These are phyloP conservation scores for Eonycteris spelaea DNA, from an alignment of 2,113 vertebrate species.

Conservation along the genomic window DNA sequence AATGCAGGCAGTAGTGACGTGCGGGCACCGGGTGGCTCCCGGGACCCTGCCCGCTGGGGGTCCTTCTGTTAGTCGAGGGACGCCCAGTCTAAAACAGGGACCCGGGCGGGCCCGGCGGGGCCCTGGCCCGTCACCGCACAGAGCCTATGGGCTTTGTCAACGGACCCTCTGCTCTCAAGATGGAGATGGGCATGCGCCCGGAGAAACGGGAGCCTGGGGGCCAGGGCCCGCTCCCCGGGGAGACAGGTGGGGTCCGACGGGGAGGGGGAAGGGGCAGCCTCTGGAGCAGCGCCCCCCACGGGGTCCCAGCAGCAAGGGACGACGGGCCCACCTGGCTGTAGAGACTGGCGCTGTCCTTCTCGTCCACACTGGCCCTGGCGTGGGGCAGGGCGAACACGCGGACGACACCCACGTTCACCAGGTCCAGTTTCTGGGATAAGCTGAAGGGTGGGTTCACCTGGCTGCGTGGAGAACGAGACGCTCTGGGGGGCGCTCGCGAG, in stretches of 20 bases:
- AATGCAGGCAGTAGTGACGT: background rate
- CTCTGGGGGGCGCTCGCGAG: too few relatives aligned
- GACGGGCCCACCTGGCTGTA: conserved; percentile 44
- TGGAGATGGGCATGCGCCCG: background rate
- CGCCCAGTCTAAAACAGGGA: background rate
- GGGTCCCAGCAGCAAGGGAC: background rate
- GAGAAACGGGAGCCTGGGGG: background rate
- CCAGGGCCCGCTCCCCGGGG: background rate
- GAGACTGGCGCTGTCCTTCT: background rate
- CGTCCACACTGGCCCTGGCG: background rate
- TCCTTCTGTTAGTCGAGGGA: background rate
- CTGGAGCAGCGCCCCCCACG: background rate
- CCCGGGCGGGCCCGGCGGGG: background rate
- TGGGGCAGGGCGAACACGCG: conserved; percentile 34
- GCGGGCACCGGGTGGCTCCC: background rate
- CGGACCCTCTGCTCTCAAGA: background rate
- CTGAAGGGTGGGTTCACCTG: conserved; percentile 56
- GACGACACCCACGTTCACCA: background rate
- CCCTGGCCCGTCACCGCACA: too few relatives aligned
- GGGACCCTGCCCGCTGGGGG: background rate
- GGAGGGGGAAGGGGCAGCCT: background rate
- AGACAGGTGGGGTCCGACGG: background rate
- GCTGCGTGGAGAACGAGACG: background rate
- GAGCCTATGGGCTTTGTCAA: background rate
- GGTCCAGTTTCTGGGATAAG: conserved; percentile 48